phyloP scores from a whole-genome alignment of 2,797 vertebrate genomes.

The Cyclopterus lumpus region DNA sequence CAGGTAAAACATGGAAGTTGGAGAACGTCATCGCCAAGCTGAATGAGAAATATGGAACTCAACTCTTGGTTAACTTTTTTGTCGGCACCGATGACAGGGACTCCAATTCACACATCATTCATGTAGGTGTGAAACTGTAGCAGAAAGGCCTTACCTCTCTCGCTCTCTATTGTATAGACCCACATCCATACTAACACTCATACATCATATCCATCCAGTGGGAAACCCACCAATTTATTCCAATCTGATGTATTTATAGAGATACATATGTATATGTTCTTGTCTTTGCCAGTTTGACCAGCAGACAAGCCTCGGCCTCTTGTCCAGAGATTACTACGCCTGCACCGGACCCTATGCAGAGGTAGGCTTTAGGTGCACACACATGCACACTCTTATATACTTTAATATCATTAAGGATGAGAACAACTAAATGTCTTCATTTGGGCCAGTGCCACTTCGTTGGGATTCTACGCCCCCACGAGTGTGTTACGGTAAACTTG shows the following conservation, averaged over 20 bases:
- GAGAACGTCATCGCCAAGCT: conserved; percentile 89
- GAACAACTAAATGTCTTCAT: conserved; percentile 39
- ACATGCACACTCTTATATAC: conserved; percentile 10
- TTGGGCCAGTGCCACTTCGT: conserved; percentile 24
- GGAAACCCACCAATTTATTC: conserved; percentile 7
- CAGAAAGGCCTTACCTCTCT: not conserved
- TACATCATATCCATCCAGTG: not conserved
- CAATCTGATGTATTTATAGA: not conserved
- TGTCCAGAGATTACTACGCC: conserved; percentile 93
- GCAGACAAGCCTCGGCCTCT: conserved; percentile 89
- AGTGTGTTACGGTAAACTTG: conserved; percentile 32
- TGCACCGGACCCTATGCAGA: conserved; percentile 90
- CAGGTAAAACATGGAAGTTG: conserved; percentile 88
- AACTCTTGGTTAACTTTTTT: conserved; percentile 92
- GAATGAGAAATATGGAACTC: conserved; percentile 92
- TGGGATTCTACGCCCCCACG: conserved; percentile 30
- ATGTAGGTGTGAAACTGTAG: conserved; percentile 86
- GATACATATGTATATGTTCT: conserved; percentile 23
- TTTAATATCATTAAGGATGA: conserved; percentile 14
- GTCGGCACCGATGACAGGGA: conserved; percentile 93
- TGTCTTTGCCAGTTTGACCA: conserved; percentile 90
- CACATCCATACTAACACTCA: not conserved
- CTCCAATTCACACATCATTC: conserved; percentile 92
- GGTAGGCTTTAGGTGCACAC: conserved; percentile 76
- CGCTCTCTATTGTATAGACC: not conserved